Evolutionary conservation across 2,888 invertebrate species (phyloP), one percentile per base, ranked within the genome.

Genomic region (Prosopocoilus inquinatus): DNA sequence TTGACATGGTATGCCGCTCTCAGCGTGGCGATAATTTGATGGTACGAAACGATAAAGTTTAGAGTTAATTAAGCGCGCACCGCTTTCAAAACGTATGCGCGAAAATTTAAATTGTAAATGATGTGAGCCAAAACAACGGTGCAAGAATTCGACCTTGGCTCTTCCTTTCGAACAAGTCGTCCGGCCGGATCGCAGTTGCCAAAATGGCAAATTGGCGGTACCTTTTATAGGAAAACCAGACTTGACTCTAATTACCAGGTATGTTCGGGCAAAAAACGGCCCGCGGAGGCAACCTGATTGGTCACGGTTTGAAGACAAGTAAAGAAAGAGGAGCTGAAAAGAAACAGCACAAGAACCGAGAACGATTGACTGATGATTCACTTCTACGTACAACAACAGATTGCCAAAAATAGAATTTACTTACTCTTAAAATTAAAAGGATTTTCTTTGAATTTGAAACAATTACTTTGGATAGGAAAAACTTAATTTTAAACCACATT

Each of bases 1-100:
- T 28, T 28, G 20, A 28, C 20, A 28, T 28, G 20, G 20, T 60
- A 67, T 66, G 62, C 59, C 53, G 46, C 47, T 28, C 20, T 28
- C 20, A 4, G 20, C 20, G 20, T 28, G 50, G 41, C 41, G 34
- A 32, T 43, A 50, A 50, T 50, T 50, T 50, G 50, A 50, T 50
- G 34, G 34, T 50, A 43, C 41, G 50, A 50, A 32, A 32, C 43
- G 50, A 50, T 50, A 50, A 41, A 16, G 33, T 33, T 39, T 41
- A 13, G 44, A 50, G 50, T 50, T 50, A 50, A 50, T 50, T 50
- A 50, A 50, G 47, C 41, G 41, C 34, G 20, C 28, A 13, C 43
- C 28, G 41, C 43, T 44, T 44, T 50, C 41, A 15, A 11, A 34
- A 41, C 15, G 12, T 16, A 16, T 15, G 16, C 41, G 41, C 8